Evolutionary conservation across 2,888 invertebrate species (phyloP).

Genomic region (Drosophila yooni): DNA sequence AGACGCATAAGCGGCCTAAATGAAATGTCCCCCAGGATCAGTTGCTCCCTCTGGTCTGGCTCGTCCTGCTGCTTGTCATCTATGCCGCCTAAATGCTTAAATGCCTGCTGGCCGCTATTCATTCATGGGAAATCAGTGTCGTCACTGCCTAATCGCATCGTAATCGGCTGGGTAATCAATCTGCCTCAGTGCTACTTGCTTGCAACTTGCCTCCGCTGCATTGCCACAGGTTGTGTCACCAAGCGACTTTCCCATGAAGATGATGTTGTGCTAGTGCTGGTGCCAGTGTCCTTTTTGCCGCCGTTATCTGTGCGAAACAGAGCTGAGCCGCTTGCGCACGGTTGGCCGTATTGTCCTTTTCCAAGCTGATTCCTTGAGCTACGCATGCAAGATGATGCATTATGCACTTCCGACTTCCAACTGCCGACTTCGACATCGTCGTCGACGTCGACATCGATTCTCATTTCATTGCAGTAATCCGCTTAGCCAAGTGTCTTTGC

Average conservation of each 20-base stretch:
- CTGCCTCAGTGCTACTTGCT: constrained; percentile 41
- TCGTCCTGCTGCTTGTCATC: not conserved
- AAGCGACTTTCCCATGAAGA: constrained; percentile 53
- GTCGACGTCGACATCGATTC: constrained; percentile 17
- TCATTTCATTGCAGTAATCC: constrained; percentile 54
- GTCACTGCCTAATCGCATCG: constrained; percentile 53
- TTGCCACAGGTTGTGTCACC: constrained; percentile 75
- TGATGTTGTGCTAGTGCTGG: constrained; percentile 23
- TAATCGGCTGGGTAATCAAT: constrained; percentile 77
- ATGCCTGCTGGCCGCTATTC: constrained; percentile 25
- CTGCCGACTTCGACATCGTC: constrained; percentile 50
- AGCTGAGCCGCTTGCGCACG: constrained; percentile 83
- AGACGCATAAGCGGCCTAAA: constrained; percentile 50
- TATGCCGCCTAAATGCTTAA: constrained; percentile 2
- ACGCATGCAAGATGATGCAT: constrained; percentile 74
- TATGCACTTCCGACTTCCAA: constrained; percentile 67
- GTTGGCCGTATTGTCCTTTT: constrained; percentile 81
- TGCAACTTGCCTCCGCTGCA: constrained; percentile 71
- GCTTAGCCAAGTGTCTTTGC: constrained; percentile 74
- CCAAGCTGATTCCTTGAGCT: constrained; percentile 45
- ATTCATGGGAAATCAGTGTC: constrained; percentile 65
- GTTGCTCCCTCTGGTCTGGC: not conserved
- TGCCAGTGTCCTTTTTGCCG: constrained; percentile 80
- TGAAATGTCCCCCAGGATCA: constrained; percentile 36
- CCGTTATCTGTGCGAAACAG: constrained; percentile 74